phyloP scores from a whole-genome alignment of 2,113 vertebrate species.

The Gavia stellata region DNA sequence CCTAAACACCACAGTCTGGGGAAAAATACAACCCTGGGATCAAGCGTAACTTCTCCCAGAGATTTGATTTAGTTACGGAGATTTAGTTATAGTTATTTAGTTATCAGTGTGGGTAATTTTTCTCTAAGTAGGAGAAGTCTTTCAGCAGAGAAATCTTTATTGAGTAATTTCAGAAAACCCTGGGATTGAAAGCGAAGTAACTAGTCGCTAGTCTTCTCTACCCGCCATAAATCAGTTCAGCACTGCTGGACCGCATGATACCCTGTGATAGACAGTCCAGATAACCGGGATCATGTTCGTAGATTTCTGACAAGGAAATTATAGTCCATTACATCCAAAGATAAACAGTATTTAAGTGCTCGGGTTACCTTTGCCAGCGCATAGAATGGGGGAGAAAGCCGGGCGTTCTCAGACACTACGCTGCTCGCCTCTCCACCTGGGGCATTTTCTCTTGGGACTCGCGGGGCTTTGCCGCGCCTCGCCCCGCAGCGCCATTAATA shows the following conservation, averaged over 20 bases:
- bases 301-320: neutral
- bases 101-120: neutral
- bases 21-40: neutral
- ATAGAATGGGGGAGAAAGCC: neutral
- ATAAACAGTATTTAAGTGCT: neutral
- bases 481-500: fast-evolving
- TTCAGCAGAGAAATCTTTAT: neutral
- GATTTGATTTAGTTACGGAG: neutral
- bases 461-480: neutral
- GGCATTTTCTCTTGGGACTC: neutral
- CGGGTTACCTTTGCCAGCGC: neutral
- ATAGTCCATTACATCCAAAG: neutral
- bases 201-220: neutral
- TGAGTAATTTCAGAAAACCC: neutral
- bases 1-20: neutral
- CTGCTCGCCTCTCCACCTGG: neutral
- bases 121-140: neutral
- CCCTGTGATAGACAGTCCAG: neutral
- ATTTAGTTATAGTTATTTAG: too few species aligned
- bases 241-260: neutral
- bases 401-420: fast-evolving
- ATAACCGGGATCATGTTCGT: neutral
- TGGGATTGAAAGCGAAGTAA: neutral
- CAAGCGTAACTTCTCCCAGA: neutral
- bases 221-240: neutral